Percentiles rank a stretch among this genome's conserved stretches.
phyloP scores from a whole-genome alignment of 2,888 invertebrate genomes.

The Syrphus vitripennis region DNA sequence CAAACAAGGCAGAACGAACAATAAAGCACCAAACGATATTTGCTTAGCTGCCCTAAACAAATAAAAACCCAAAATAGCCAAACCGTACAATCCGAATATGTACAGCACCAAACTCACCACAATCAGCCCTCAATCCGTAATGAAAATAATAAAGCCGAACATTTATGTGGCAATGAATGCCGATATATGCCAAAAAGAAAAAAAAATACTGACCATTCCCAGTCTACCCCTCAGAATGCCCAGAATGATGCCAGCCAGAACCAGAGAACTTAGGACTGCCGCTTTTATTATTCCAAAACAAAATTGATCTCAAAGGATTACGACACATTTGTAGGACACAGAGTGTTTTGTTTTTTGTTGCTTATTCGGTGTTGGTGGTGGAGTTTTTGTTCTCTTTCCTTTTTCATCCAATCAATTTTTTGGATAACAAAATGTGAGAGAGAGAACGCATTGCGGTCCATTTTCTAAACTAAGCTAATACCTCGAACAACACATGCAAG shows the following conservation, averaged over 20 bases:
- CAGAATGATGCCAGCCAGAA: conserved; percentile 35
- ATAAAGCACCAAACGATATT: conserved; percentile 47
- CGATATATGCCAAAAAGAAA: conserved; percentile 53
- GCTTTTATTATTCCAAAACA: conserved; percentile 15
- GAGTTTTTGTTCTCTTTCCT: conserved; percentile 1
- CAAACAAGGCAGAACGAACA: conserved; percentile 32
- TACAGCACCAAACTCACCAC: conserved; percentile 54
- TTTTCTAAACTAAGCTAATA: conserved; percentile 24
- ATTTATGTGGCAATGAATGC: conserved; percentile 65
- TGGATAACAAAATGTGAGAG: too few relatives aligned
- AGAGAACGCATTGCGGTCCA: conserved; percentile 33
- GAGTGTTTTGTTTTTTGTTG: neutral
- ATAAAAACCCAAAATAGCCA: conserved; percentile 41
- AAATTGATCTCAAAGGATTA: conserved; percentile 65
- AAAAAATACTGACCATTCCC: conserved; percentile 16
- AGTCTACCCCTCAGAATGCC: neutral
- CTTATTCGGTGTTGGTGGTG: neutral
- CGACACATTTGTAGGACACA: conserved; percentile 34
- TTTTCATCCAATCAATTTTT: neutral
- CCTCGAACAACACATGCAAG: conserved; percentile 50
- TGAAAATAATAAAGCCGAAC: conserved; percentile 69
- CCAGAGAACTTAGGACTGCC: conserved; percentile 13
- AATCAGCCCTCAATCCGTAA: conserved; percentile 67
- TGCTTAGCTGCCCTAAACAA: conserved; percentile 47
- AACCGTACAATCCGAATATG: neutral